Base-by-base conservation (phyloP, 2,113 vertebrate species). In the Mesoclemmys tuberculata region DNA sequence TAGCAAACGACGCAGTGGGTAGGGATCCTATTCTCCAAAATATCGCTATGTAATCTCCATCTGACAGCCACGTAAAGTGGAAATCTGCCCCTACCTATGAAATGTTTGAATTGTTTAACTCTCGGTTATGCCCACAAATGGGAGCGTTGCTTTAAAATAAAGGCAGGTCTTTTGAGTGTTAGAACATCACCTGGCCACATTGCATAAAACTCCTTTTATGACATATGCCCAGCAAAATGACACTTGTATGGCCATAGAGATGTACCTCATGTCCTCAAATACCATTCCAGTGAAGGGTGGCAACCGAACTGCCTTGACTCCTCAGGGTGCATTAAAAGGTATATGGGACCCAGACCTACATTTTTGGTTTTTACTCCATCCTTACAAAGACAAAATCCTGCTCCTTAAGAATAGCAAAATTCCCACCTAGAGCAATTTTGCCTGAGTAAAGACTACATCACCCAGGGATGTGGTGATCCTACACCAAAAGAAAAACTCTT, bases 261-360 rank as follows among this genome's bases (percentile, higher is more conserved):
- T 4, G 19, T 61, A 78, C 24, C 6, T 0, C 29, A 27, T 11
- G 0, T 48, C 6, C 9, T 22, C 74, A 54, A 27, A 44, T 48
- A 74, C 38, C 1, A 3, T 7, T 87, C 38, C 19, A 0, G 1
- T 46, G 1, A 51, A 77, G 35, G 64, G 3, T 0, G 0, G 8
- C 51, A 49, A 14, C 48, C 0, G 0, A 51, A 1, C 74, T 58
- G 24, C 56, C 26, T 90, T 44, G 0, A 1, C 21, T 93, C 8
- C n/a, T 35, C 22, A 31, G 82, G 81, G 41, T n/a, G 18, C 29
- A 19, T 56, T 89, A 14, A 35, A 6, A 29, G 58, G 26, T 80
- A 35, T 46, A 21, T 54, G 24, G 5, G 22, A n/a, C 24, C 56
- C 41, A 81, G 48, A 68, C 29, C 9, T 27, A 46, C 31, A 6